phyloP scores from a whole-genome alignment of 2,113 vertebrate species.

The Ctenodactylus gundi region DNA sequence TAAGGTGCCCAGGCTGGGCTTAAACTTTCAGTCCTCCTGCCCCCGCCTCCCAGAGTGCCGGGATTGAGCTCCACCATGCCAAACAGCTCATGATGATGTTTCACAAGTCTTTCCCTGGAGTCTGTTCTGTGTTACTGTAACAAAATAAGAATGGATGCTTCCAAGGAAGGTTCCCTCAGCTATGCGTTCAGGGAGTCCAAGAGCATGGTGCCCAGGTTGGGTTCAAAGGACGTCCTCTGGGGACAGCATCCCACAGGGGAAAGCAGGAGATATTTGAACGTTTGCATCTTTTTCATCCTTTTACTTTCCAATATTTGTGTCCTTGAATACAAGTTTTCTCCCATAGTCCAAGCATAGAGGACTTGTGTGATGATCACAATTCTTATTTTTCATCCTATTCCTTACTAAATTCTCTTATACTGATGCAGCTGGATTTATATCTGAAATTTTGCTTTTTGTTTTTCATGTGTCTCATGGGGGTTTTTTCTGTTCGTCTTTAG shows the following conservation, averaged over 20 bases:
- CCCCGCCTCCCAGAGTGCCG: too few species aligned
- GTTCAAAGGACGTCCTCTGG: background rate
- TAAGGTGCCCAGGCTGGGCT: too few species aligned
- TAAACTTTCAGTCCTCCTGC: too few species aligned
- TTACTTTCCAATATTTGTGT: background rate
- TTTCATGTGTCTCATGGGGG: background rate
- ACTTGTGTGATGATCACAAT: background rate
- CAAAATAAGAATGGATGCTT: background rate
- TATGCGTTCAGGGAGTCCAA: background rate
- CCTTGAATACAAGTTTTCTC: slow-evolving; percentile 22
- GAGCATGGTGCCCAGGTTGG: background rate
- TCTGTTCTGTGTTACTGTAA: background rate
- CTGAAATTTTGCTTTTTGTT: background rate
- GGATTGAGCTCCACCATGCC: too few species aligned
- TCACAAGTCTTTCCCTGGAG: background rate
- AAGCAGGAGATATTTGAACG: too few species aligned
- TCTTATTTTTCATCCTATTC: background rate
- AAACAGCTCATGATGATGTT: background rate
- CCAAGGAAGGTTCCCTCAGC: background rate
- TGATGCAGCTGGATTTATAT: background rate
- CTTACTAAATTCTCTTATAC: slow-evolving; percentile 21
- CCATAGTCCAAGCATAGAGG: background rate
- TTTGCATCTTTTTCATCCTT: too few species aligned
- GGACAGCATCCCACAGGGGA: background rate
- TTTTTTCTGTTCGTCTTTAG: background rate